A percentile compares a stretch with the other conserved stretches of the same genome.
These are phyloP conservation scores for Pimephales promelas DNA, from an alignment of 2,113 vertebrate species.

Conservation along the genomic window DNA sequence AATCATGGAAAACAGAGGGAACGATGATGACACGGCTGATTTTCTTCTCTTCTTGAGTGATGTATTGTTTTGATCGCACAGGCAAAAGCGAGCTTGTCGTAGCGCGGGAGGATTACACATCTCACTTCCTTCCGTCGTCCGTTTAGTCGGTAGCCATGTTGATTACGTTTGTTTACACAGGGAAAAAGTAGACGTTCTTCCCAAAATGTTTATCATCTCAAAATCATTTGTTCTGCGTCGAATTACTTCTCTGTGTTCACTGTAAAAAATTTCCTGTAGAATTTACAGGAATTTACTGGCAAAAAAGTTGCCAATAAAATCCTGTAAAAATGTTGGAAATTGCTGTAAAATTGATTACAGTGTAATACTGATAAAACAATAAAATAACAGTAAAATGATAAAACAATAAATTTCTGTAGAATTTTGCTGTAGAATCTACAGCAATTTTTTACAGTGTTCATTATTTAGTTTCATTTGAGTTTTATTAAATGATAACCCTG, in stretches of 20 bases:
- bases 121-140: not conserved
- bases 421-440: no score
- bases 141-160: not conserved
- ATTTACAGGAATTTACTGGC: no score
- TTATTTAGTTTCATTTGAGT: not conserved
- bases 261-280: no score
- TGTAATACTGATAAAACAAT: no score
- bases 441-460: no score
- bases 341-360: no score
- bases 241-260: not conserved
- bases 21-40: slow-evolving; percentile 47
- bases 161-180: not conserved
- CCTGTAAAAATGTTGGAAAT: no score
- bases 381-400: no score
- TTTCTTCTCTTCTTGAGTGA: slow-evolving; percentile 29
- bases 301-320: no score
- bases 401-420: no score
- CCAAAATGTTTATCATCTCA: not conserved
- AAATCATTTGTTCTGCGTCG: no score
- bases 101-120: not conserved
- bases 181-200: not conserved
- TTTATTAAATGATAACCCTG: not conserved
- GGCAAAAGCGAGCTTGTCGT: not conserved
- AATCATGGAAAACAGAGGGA: slow-evolving; percentile 55
- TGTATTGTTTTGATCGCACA: not conserved